Base-by-base conservation (phyloP, 2,113 vertebrate genomes). In the Egretta garzetta region DNA sequence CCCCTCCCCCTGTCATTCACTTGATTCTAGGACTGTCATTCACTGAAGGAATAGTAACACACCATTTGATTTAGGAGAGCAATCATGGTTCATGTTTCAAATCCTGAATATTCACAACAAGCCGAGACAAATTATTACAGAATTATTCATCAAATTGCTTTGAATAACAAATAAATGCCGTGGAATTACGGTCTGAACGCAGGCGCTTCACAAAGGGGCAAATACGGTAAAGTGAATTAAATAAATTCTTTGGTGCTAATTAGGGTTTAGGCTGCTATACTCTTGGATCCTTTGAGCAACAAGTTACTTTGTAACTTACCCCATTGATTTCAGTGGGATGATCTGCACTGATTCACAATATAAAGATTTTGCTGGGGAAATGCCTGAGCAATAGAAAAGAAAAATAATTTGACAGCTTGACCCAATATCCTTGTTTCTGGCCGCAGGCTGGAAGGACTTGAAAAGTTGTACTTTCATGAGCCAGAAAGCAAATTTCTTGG, bases 51-150 rank as follows among this genome's bases (percentile, higher is more conserved):
- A 86, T 35, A 88, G 68, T 71, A 74, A 88, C 43, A 28, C 16
- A 45, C 30, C 47, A 22, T 82, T 76, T 95, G 90, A 92, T 94
- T 96, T 93, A 88, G 64, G 75, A 92, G 63, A 95, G 92, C n/a
- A 83, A 77, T 77, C 52, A 55, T 11, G 6, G 47, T 73, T 96
- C 86, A 3, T 56, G n/a, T 70, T 94, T 95, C 80, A 93, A 93
- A 96, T 96, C 59, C 64, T 95, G 86, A 95, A 95, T 95, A 93
- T 90, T 96, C 76, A 88, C 71, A 94, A 88, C 80, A 85, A 93
- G 10, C 8, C 71, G 68, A 94, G 86, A 77, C n/a, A 92, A 86
- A 94, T 90, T 88, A 70, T 86, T 93, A 90, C 82, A 70, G 75
- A 96, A 97, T 95, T 97, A 97, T 95, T 96, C 59, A 88, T 84